Conservation (phyloP, 2,888 invertebrate species). For the Rhopalosiphum nymphaeae region DNA sequence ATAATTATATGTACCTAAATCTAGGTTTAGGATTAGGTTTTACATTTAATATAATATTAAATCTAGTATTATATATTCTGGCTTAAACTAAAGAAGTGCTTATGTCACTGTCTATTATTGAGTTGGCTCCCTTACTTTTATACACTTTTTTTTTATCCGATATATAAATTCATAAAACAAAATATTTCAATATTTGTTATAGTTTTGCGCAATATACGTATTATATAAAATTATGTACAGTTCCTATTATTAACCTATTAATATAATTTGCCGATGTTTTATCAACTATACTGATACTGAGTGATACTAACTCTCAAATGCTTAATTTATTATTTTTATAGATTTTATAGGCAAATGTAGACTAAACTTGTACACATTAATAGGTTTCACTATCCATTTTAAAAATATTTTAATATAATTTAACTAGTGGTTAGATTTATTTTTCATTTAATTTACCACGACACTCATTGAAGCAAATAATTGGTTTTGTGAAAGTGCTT, state of each 20-base stretch:
- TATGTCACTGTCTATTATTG: not conserved
- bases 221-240: not conserved
- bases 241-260: not conserved
- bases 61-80: no score
- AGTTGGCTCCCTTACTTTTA: not conserved
- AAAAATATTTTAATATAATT: not conserved
- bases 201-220: not conserved
- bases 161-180: not conserved
- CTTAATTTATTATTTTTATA: not conserved
- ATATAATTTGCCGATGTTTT: not conserved
- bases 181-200: not conserved
- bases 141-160: not conserved
- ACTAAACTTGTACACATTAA: not conserved
- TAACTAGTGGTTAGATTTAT: not conserved
- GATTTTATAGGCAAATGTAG: not conserved
- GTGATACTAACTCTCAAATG: not conserved
- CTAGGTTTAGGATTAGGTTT: no score
- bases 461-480: constrained; percentile 17
- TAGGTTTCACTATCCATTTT: not conserved
- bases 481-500: constrained; percentile 24
- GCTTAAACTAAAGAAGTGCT: not conserved
- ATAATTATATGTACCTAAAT: no score
- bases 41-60: no score
- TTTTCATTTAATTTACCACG: constrained; percentile 1
- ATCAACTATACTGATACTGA: not conserved